Evolutionary conservation across 2,888 invertebrate species (phyloP).

Genomic region (Malacosoma neustria): DNA sequence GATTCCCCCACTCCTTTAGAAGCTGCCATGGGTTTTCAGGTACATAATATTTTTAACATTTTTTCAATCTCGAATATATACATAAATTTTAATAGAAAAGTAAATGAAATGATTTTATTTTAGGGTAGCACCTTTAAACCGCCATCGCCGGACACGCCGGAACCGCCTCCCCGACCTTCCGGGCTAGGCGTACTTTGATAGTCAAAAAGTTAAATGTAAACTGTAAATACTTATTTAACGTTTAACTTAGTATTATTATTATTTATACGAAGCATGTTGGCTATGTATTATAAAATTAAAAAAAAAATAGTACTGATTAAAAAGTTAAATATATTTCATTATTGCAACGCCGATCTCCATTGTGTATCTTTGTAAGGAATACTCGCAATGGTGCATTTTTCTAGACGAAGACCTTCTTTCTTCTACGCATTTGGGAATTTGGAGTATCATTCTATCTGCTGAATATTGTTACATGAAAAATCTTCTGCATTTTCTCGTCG

Average conservation of each 20-base stretch:
- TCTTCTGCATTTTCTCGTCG: too few relatives aligned
- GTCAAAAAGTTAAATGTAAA: conserved; percentile 14
- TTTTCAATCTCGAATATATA: too few relatives aligned
- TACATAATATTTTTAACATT: conserved; percentile 17
- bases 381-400: too few relatives aligned
- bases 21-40: conserved; percentile 65
- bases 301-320: too few relatives aligned
- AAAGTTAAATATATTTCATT: too few relatives aligned
- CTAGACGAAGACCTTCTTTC: too few relatives aligned
- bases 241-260: not conserved
- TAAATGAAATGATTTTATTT: not conserved
- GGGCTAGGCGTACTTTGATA: conserved; percentile 47
- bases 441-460: too few relatives aligned
- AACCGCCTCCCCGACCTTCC: conserved; percentile 58
- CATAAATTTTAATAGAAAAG: not conserved
- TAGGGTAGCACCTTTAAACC: conserved; percentile 84
- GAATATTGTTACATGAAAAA: too few relatives aligned
- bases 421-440: too few relatives aligned
- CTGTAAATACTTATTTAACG: not conserved
- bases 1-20: conserved; percentile 58
- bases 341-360: too few relatives aligned
- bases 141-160: conserved; percentile 69
- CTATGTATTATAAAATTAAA: conserved; percentile 34
- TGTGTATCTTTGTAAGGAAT: too few relatives aligned
- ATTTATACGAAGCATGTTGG: conserved; percentile 39